phyloP scores from a whole-genome alignment of 2,113 vertebrate species.

The Acrocephalus arundinaceus region DNA sequence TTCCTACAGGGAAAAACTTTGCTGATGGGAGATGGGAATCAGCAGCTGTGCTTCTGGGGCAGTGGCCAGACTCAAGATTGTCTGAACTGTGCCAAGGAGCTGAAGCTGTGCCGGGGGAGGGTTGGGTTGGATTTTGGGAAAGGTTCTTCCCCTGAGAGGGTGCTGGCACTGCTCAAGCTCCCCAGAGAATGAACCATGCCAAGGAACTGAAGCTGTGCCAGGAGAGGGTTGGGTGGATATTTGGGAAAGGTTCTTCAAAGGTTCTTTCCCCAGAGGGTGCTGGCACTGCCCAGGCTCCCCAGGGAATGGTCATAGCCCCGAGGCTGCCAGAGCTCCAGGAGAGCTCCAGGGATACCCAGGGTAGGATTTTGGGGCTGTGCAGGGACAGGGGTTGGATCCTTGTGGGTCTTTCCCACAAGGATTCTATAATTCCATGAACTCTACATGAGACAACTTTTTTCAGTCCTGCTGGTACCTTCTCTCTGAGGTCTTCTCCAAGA shows the following conservation, averaged over 20 bases:
- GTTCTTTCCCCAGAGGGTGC: too few relatives aligned
- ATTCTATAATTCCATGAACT: neutral
- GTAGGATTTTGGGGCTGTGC: neutral
- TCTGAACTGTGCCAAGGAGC: neutral
- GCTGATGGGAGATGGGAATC: neutral
- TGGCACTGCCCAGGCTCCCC: neutral
- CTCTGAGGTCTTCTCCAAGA: neutral
- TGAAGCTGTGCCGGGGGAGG: neutral
- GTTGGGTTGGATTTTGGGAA: rapidly evolving
- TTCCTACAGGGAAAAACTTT: neutral
- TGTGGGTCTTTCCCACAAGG: too few relatives aligned
- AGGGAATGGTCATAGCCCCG: neutral
- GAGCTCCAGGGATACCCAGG: rapidly evolving
- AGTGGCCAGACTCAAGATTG: neutral
- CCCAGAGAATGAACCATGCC: neutral
- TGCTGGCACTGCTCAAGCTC: neutral
- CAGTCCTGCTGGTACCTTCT: neutral
- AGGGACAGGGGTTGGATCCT: neutral
- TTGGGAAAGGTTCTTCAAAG: neutral
- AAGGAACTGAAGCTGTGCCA: neutral
- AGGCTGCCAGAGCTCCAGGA: neutral
- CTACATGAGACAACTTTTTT: neutral
- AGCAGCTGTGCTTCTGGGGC: neutral
- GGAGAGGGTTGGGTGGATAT: rapidly evolving
- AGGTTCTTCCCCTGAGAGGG: neutral